These are phyloP conservation scores for Ashinkailepas kermadecensis DNA, from an alignment of 2,888 invertebrate genomes.

Conservation along the genomic window DNA sequence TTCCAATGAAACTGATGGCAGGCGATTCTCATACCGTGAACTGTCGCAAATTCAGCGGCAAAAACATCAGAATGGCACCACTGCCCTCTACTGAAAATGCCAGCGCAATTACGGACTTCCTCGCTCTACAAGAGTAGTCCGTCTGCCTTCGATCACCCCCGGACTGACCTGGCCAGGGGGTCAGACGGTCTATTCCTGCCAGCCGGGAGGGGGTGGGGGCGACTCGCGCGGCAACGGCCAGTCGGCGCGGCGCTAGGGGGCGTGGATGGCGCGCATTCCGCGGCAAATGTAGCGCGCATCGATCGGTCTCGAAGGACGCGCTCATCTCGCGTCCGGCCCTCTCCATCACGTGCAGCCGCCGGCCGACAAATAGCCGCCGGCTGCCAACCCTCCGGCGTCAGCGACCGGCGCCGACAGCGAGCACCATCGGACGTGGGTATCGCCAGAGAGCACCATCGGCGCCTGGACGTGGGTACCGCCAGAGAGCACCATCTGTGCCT, in stretches of 20 bases:
- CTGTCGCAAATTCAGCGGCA: too few species aligned
- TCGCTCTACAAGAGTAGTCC: too few species aligned
- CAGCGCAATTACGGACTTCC: too few species aligned
- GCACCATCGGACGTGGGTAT: not conserved
- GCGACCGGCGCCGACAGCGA: not conserved
- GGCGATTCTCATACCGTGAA: too few species aligned
- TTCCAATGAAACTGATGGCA: too few species aligned
- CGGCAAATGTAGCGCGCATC: constrained; percentile 12
- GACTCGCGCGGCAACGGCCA: not conserved
- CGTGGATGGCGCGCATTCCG: not conserved
- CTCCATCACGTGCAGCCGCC: not conserved
- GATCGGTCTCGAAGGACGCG: not conserved
- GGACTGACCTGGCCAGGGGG: too few species aligned
- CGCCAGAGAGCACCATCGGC: too few species aligned
- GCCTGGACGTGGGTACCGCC: too few species aligned
- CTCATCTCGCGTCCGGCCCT: not conserved
- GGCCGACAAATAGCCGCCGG: not conserved
- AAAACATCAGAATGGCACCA: too few species aligned
- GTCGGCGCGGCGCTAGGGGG: not conserved
- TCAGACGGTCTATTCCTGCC: not conserved
- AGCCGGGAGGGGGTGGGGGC: not conserved
- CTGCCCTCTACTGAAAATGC: too few species aligned
- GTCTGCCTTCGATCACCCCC: too few species aligned
- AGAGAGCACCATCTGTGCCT: too few species aligned
- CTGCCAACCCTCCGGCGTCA: not conserved